phyloP scores from a whole-genome alignment of 2,888 invertebrate genomes.

The Meteorus colon region DNA sequence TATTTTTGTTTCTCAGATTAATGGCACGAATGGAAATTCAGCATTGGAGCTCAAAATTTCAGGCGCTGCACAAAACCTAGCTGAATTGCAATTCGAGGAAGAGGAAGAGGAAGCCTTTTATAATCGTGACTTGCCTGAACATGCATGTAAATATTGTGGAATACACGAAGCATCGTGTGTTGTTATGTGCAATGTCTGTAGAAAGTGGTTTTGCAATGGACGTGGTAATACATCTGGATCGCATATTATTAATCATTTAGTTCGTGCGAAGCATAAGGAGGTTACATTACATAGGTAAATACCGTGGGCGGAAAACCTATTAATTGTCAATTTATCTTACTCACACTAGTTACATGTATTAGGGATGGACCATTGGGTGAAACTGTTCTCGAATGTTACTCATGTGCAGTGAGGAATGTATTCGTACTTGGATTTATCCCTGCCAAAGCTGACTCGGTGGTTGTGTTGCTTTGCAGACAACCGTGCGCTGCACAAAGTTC shows the following conservation, averaged over 20 bases:
- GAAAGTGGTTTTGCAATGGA: conserved; percentile 99
- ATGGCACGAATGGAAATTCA: conserved; percentile 78
- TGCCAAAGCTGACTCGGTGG: conserved; percentile 98
- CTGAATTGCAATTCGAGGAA: conserved; percentile 95
- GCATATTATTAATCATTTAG: conserved; percentile 98
- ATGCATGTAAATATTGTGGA: conserved; percentile 99
- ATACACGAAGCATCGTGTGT: conserved; percentile 98
- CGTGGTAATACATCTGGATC: conserved; percentile 98
- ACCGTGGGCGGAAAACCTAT: not conserved
- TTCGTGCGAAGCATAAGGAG: conserved; percentile 99
- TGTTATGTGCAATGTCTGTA: conserved; percentile 98
- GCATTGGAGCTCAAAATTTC: conserved; percentile 78
- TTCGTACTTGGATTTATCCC: conserved; percentile 99
- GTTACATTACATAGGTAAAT: conserved; percentile 88
- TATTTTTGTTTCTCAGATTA: conserved; percentile 76
- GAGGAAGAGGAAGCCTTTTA: conserved; percentile 94
- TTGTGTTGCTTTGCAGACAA: conserved; percentile 96
- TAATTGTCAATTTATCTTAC: not conserved
- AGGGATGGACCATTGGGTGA: conserved; percentile 98
- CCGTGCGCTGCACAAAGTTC: conserved; percentile 98
- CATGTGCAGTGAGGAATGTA: conserved; percentile 98
- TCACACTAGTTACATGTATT: conserved; percentile 14
- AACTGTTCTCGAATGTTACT: conserved; percentile 98
- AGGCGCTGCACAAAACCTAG: conserved; percentile 82
- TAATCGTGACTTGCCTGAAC: conserved; percentile 92